phyloP scores from a whole-genome alignment of 2,797 vertebrate species.

The Silurus aristotelis region DNA sequence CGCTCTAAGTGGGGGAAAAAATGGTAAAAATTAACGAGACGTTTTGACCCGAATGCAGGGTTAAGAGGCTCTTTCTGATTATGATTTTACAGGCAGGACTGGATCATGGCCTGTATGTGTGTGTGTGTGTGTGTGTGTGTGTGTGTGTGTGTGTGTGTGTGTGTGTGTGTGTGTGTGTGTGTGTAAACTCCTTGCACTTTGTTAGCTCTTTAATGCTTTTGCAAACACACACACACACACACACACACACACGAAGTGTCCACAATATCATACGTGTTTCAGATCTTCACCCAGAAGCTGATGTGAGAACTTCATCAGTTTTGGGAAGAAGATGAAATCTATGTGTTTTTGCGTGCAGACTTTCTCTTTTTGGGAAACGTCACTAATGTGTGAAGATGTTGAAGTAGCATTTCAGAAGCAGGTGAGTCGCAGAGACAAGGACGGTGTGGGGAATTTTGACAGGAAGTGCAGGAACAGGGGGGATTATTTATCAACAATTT shows the following conservation, averaged over 20 bases:
- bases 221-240: neutral
- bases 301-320: conserved; percentile 23
- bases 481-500: conserved; percentile 56
- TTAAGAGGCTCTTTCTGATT: conserved; percentile 74
- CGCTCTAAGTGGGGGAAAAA: conserved; percentile 30
- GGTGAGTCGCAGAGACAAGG: conserved; percentile 30
- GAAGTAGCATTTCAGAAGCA: conserved; percentile 58
- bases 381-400: conserved; percentile 55
- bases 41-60: conserved; percentile 25
- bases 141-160: conserved; percentile 66
- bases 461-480: conserved; percentile 40
- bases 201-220: neutral
- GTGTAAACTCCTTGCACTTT: neutral
- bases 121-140: conserved; percentile 60
- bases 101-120: conserved; percentile 80
- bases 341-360: neutral
- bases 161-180: conserved; percentile 60
- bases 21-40: conserved; percentile 7
- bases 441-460: conserved; percentile 45
- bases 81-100: conserved; percentile 80
- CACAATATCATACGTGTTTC: conserved; percentile 11
- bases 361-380: conserved; percentile 38
- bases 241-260: neutral
- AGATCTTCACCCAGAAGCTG: neutral
- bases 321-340: neutral